Percentiles rank a stretch among this genome's conserved stretches.
These are phyloP conservation scores for Aplochiton taeniatus DNA, from an alignment of 2,797 vertebrate genomes.

Conservation along the genomic window DNA sequence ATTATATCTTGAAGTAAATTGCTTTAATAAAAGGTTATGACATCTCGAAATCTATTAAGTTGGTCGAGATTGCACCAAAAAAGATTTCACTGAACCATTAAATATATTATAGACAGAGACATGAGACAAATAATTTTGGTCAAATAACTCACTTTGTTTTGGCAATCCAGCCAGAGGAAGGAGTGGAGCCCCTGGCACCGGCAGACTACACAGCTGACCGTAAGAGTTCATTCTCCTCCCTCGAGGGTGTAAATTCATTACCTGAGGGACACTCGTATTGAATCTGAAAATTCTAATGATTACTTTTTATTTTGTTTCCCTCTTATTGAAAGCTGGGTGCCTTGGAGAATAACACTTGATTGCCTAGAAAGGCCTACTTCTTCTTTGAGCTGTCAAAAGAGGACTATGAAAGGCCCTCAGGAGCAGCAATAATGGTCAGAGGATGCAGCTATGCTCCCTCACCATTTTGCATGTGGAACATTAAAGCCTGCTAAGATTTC, in stretches of 20 bases:
- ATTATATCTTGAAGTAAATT: constrained; percentile 1
- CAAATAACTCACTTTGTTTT: constrained; percentile 68
- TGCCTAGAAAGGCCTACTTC: too few relatives aligned
- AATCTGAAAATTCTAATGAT: not conserved
- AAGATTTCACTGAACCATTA: too few relatives aligned
- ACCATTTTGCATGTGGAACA: too few relatives aligned
- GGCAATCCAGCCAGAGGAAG: constrained; percentile 85
- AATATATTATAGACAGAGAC: too few relatives aligned
- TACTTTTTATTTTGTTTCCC: constrained; percentile 9
- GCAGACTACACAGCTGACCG: constrained; percentile 87
- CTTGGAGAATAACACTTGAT: not conserved
- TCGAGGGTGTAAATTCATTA: not conserved
- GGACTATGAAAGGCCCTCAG: too few relatives aligned
- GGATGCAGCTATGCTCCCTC: too few relatives aligned
- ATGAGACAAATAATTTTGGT: too few relatives aligned
- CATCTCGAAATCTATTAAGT: too few relatives aligned
- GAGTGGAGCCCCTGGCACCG: constrained; percentile 78
- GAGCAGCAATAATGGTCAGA: too few relatives aligned
- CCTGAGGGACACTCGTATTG: not conserved
- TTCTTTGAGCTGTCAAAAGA: too few relatives aligned
- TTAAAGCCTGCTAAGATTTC: too few relatives aligned
- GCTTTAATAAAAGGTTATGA: not conserved
- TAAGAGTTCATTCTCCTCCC: constrained; percentile 73
- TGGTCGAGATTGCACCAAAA: too few relatives aligned
- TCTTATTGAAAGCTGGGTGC: not conserved